These are phyloP conservation scores for Marmota flaviventris DNA, from an alignment of 2,113 vertebrate species.

Conservation along the genomic window DNA sequence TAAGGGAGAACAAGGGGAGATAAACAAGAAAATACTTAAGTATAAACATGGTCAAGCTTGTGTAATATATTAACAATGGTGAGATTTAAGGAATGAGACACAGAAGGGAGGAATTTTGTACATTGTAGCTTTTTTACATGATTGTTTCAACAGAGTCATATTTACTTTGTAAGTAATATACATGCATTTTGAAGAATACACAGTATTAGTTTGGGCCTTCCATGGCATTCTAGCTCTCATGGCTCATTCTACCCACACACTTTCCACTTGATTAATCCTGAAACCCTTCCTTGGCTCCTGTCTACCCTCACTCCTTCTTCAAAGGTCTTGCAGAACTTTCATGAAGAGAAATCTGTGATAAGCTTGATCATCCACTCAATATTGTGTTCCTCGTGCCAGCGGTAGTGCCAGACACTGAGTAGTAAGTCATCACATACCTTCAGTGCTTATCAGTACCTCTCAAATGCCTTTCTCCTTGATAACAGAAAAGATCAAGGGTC, in stretches of 20 bases:
- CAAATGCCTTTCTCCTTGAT: constrained; percentile 9
- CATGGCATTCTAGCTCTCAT: not conserved
- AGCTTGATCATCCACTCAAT: not conserved
- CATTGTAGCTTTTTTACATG: constrained; percentile 4
- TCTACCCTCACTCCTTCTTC: not conserved
- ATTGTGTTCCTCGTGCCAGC: not conserved
- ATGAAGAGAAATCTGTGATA: not conserved
- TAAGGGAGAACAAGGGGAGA: not conserved
- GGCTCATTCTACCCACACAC: not conserved
- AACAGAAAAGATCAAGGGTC: constrained; percentile 39
- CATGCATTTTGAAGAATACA: not conserved
- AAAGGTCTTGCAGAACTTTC: not conserved
- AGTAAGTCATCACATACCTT: not conserved
- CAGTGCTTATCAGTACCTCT: not conserved
- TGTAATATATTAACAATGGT: constrained; percentile 37
- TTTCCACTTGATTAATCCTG: not conserved
- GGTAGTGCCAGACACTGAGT: not conserved
- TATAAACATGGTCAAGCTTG: constrained; percentile 62
- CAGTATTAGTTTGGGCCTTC: not conserved
- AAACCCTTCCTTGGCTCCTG: not conserved
- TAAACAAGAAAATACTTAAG: constrained; percentile 76
- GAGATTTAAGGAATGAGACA: constrained; percentile 30
- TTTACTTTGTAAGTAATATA: constrained; percentile 26
- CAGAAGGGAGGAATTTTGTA: constrained; percentile 21
- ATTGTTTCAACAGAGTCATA: constrained; percentile 43